Conservation (phyloP, 2,888 invertebrate genomes). For the Tanytarsus gracilentus region DNA sequence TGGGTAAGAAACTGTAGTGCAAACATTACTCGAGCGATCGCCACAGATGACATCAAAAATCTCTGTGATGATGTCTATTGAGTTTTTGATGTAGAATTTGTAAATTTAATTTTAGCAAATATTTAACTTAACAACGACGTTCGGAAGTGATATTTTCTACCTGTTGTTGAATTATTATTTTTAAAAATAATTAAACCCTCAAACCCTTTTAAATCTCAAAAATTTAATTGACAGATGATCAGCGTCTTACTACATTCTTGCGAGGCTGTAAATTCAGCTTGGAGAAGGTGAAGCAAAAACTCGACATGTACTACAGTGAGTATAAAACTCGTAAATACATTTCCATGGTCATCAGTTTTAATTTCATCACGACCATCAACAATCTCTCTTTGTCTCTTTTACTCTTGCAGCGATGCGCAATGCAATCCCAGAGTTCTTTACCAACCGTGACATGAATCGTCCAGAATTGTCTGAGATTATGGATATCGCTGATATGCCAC, state of each 20-base stretch:
- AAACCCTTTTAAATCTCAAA: no score
- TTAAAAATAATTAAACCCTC: no score
- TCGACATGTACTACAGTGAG: conserved; percentile 72
- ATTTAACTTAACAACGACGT: not conserved
- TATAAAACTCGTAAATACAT: not conserved
- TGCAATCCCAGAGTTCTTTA: conserved; percentile 74
- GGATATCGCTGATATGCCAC: conserved; percentile 61
- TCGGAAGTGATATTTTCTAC: conserved; percentile 5
- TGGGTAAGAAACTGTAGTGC: no score
- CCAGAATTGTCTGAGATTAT: conserved; percentile 63
- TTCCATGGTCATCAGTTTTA: not conserved
- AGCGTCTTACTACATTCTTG: conserved; percentile 68
- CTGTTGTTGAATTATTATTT: no score
- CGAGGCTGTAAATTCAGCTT: conserved; percentile 79
- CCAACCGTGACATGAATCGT: conserved; percentile 61
- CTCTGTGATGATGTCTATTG: no score
- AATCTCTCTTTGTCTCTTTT: not conserved
- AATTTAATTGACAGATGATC: conserved; percentile 63
- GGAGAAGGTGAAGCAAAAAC: conserved; percentile 74
- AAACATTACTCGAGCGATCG: no score
- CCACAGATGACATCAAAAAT: no score
- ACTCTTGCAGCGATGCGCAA: conserved; percentile 58
- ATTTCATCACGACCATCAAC: not conserved
- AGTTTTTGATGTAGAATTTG: no score
- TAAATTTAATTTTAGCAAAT: not conserved